Percentiles rank a stretch among this genome's conserved stretches.
Evolutionary conservation across 2,797 vertebrate genomes (phyloP).

Genomic region (Mus spretus): DNA sequence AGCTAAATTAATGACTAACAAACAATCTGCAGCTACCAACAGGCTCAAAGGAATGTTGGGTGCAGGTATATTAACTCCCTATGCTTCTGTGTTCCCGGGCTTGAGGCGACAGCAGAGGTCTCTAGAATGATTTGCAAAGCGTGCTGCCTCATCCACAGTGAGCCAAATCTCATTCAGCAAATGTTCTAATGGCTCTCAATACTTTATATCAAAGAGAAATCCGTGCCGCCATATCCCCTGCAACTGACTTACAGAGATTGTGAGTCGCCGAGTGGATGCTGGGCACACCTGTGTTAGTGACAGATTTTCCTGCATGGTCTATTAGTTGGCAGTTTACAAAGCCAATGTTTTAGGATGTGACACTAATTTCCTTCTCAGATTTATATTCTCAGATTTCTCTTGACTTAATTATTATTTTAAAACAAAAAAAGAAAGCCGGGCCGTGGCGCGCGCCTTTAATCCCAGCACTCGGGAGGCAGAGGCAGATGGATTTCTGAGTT

Average conservation of each 20-base stretch:
- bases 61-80: not conserved
- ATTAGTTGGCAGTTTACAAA: conserved; percentile 16
- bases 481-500: no score
- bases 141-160: not conserved
- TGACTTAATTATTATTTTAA: not conserved
- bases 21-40: not conserved
- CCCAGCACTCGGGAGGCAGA: not conserved
- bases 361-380: conserved; percentile 46
- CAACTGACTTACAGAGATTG: no score
- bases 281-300: not conserved
- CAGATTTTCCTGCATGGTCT: conserved; percentile 25
- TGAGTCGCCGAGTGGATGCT: not conserved
- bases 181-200: conserved; percentile 3
- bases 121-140: not conserved
- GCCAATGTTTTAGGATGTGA: conserved; percentile 6
- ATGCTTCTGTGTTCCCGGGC: not conserved
- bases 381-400: conserved; percentile 61
- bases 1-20: not conserved
- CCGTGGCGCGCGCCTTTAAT: not conserved
- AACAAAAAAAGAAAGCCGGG: not conserved
- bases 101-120: not conserved
- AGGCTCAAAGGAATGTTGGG: conserved; percentile 24
- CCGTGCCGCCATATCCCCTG: not conserved
- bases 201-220: not conserved
- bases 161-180: conserved; percentile 47